Evolutionary conservation across 2,888 invertebrate species (phyloP), one percentile per base, ranked within the genome.

Genomic region (Drosophila dives): DNA sequence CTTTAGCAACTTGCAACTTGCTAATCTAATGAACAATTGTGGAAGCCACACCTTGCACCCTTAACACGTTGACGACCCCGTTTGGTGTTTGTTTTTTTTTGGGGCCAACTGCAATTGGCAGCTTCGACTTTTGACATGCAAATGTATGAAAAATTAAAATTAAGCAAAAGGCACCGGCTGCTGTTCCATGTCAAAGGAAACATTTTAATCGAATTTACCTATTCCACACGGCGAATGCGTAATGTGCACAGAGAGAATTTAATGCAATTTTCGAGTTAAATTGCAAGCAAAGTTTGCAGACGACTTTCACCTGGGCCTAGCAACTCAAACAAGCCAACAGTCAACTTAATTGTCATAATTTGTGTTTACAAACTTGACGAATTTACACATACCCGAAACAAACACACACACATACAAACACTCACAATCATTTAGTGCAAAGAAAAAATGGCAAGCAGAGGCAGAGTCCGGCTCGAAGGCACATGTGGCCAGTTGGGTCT

Each of bases 291-390:
- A 84, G 54, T 83, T 86, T 71, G 55, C 81, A 80, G 86, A 86
- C 26, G 68, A 42, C 48, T 36, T 53, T 49, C 45, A 40, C 60
- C 45, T 38, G 29, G 62, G 61, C 50, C 50, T 32, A 66, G 48
- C 74, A 77, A 77, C 64, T 70, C 81, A 87, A 85, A 88, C 85
- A 89, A 78, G 72, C 68, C 73, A 64, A 62, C 77, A 89, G 88
- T 87, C 78, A 86, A 86, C 86, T 90, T 86, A 86, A 86, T 86
- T 86, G 89, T 86, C 90, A 86, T 86, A 86, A 86, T 86, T 86
- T 86, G 80, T 86, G 82, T 90, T 90, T 84, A 81, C 86, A 73
- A 90, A 87, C 89, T 81, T 89, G 90, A 86, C 89, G 90, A 86
- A 87, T 84, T 89, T 79, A 72, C 83, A 70, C 75, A 76, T 59